Base-by-base conservation (phyloP, 1,140 invertebrate species). In the Archivesica marissinica region DNA sequence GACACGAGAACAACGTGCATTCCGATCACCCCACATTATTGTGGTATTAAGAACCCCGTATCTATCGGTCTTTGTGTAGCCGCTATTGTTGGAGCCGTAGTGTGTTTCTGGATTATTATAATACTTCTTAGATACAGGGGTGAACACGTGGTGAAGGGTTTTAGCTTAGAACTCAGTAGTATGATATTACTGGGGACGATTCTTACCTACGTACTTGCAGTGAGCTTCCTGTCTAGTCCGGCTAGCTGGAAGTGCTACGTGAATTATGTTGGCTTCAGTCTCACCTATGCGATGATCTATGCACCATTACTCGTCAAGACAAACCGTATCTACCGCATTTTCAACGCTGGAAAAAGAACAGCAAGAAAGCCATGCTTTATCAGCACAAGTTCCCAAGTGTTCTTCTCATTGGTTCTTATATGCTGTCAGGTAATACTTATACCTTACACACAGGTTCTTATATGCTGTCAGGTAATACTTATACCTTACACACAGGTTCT, bases 261-360 rank as follows among this genome's bases (percentile, higher is more conserved):
- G 92, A 97, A 96, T 2, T 96, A 96, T 93, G 94, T 96, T 23
- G 95, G 96, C 70, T 96, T 96, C 7, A 89, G 96, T 74, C 96
- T 97, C 52, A 96, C 96, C 91, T 96, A 96, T 92, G 94, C 95
- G 23, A 95, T 95, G 11, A 97, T 97, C 90, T 96, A 96, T 80
- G 97, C 97, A 11, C 97, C 97, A 0, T 96, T 97, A 90, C 94
- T 97, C 80, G 97, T 98, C 7, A 96, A 96, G n/a, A 99, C 98
- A 3, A 99, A 98, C 94, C 95, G 91, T 17, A 99, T 99, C 84
- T 96, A 97, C 9, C 94, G 98, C 23, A 99, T 99, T 89, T 99
- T 99, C 94, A 97, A 97, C 87, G 97, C 97, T 1, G 97, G 97
- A 76, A 86, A 75, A 30, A 87, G 89, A 56, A 88, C 89, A 0